Evolutionary conservation across 53 echinoderm and acorn worm genomes (phyloP), one percentile per base, ranked within the genome.

Genomic region (Temnopleurus reevesii): DNA sequence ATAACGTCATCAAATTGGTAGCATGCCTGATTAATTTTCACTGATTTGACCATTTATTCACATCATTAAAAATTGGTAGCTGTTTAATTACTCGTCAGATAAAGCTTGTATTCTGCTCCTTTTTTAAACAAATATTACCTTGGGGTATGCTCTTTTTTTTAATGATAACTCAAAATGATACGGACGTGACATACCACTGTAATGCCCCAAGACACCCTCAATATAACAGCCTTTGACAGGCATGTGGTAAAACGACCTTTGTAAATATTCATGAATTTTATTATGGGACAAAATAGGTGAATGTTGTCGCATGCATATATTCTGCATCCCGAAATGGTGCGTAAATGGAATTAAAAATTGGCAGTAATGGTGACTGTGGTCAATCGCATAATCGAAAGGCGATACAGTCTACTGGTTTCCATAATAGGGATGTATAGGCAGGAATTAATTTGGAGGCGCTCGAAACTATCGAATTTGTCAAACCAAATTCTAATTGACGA

Each of bases 241-340:
- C 41, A 21, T n/a, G 66, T 2, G 66, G 36, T 38, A 13, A n/a
- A 66, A 66, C 66, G 66, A 66, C 66, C 66, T 66, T 66, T 66
- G 66, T 66, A 38, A 66, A 66, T 66, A 66, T 66, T 66, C 66
- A 66, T 66, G n/a, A 41, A 18, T 66, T 66, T 38, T 21, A 4
- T 19, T 6, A 15, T 49, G 15, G n/a, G 41, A 66, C 36, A n/a
- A 66, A 66, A 36, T 66, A 66, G 66, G 66, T 66, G 66, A 66
- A 66, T 66, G 66, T 36, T 66, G 66, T 66, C 8, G 66, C 19
- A 66, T 66, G 30, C 5, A 38, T 41, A 59, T 59, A n/a, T n/a
- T n/a, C 30, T 12, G 8, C 4, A 66, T 66, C n/a, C n/a, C 66
- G 38, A 66, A 66, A 17, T 66, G 66, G 66, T 41, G 66, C 66